Percentiles rank a stretch among this genome's conserved stretches.
phyloP scores from a whole-genome alignment of 2,888 invertebrate genomes.

The Sinotaia quadrata region DNA sequence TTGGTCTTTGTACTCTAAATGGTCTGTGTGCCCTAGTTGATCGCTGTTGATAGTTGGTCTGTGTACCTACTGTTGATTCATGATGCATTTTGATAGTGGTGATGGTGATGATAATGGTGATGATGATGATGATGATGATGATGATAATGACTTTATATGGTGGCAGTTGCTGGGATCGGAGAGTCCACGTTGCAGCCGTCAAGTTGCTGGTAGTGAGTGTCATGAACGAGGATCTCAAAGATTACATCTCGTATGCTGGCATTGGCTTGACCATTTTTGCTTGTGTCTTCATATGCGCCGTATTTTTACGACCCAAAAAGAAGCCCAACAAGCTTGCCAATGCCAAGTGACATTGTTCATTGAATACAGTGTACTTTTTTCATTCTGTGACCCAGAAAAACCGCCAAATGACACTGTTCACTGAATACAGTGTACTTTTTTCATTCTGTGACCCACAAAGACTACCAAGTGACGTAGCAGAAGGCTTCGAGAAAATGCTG shows the following conservation, averaged over 20 bases:
- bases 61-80: not conserved
- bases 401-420: no score
- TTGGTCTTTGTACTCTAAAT: no score
- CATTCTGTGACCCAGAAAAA: no score
- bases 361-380: no score
- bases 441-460: no score
- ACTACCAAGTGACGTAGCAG: no score
- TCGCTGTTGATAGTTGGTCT: not conserved
- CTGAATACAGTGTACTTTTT: no score
- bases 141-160: constrained; percentile 7
- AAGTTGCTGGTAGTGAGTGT: constrained; percentile 76
- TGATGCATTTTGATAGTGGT: not conserved
- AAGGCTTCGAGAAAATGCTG: no score
- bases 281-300: constrained; percentile 41
- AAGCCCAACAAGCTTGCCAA: no score
- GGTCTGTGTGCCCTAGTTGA: no score
- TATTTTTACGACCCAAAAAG: no score
- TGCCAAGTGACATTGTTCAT: no score
- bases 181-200: constrained; percentile 77
- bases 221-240: constrained; percentile 61
- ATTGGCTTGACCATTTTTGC: constrained; percentile 48
- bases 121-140: constrained; percentile 18
- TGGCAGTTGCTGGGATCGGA: constrained; percentile 80
- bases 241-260: constrained; percentile 58
- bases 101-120: constrained; percentile 13